Base-by-base conservation (phyloP, 1,140 invertebrate genomes). In the Trialeurodes vaporariorum region DNA sequence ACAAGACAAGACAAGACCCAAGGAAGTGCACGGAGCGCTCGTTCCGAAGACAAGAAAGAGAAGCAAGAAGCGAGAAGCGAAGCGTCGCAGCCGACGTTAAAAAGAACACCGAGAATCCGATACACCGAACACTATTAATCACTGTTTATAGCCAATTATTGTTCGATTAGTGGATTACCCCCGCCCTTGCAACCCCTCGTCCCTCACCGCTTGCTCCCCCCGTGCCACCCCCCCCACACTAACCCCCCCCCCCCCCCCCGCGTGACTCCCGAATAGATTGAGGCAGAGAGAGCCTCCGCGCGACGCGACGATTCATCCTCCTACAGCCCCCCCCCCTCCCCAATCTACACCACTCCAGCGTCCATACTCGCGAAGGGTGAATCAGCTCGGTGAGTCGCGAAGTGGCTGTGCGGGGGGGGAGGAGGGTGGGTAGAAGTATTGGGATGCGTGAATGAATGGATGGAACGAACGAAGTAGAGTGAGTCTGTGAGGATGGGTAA, bases 131-230 rank as follows among this genome's bases (percentile, higher is more conserved):
- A 49, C 34, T 49, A 49, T 49, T 49, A 49, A 49, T 49, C 34
- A 49, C 34, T 49, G 34, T 49, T 49, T 49, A 49, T 49, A 49
- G 34, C 34, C 34, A 49, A 49, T 49, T 49, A 49, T 49, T 49
- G 34, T 49, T 49, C 34, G 34, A 49, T 49, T 49, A 49, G 34
- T 49, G 34, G 5, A 49, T 49, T 49, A 49, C 17, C 34, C 34
- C 34, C 5, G 34, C 5, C 34, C 5, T 5, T 17, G 5, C 34
- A 17, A 49, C n/a, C n/a, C n/a, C n/a, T n/a, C n/a, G n/a, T n/a
- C n/a, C n/a, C 34, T 5, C 34, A 5, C 5, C 5, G 17, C 17
- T 49, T 49, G 5, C 5, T 49, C n/a, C n/a, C n/a, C n/a, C n/a
- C n/a, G n/a, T n/a, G n/a, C n/a, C n/a, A n/a, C n/a, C n/a, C n/a